phyloP scores from a whole-genome alignment of 2,113 vertebrate genomes.

The Pangasianodon gigas region DNA sequence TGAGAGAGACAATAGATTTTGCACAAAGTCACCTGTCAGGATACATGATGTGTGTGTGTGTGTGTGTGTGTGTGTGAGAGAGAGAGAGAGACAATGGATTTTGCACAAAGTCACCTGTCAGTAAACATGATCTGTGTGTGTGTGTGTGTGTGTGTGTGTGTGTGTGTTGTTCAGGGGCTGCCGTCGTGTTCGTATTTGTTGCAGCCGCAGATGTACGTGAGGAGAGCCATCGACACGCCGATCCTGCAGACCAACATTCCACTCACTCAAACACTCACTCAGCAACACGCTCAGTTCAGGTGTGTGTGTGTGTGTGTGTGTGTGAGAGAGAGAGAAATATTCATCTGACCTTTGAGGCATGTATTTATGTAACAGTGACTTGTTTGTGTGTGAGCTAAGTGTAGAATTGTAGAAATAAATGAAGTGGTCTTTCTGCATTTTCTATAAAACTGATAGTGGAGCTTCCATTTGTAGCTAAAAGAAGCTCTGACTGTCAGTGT shows the following conservation, averaged over 20 bases:
- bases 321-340: not conserved
- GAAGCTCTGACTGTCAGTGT: too few relatives aligned
- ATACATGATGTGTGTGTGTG: too few relatives aligned
- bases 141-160: not conserved
- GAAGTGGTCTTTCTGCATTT: not conserved
- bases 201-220: constrained; percentile 88
- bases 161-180: constrained; percentile 77
- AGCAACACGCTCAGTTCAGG: constrained; percentile 82
- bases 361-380: not conserved
- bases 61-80: too few relatives aligned
- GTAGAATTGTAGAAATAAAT: not conserved
- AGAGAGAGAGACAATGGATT: too few relatives aligned
- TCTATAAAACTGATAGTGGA: not conserved
- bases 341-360: not conserved
- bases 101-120: too few relatives aligned
- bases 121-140: not conserved
- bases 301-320: constrained; percentile 65
- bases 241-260: constrained; percentile 74
- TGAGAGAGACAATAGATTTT: too few relatives aligned
- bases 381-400: not conserved
- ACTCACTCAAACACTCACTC: constrained; percentile 68
- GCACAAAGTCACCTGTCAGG: too few relatives aligned
- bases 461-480: not conserved
- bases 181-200: constrained; percentile 86
- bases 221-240: constrained; percentile 77